phyloP scores from a whole-genome alignment of 2,113 vertebrate genomes.

The Hemicordylus capensis region DNA sequence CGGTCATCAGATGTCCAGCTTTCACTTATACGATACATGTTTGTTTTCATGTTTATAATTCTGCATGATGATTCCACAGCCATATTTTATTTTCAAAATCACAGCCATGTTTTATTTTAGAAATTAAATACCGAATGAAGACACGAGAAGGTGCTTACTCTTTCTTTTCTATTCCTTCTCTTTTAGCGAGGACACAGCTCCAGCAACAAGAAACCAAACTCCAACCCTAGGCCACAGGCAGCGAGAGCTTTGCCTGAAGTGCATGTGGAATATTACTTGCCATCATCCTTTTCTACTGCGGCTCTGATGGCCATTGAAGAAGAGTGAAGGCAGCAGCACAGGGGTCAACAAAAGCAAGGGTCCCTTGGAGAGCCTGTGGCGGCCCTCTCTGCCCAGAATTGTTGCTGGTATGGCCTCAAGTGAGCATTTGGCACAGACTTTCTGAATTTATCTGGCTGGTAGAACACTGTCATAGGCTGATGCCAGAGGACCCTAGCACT shows the following conservation, averaged over 20 bases:
- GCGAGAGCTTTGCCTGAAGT: background rate
- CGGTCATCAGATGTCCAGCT: too few relatives aligned
- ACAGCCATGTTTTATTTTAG: background rate
- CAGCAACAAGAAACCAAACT: background rate
- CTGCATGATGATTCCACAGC: background rate
- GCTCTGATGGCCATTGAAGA: background rate
- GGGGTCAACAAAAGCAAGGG: accelerated
- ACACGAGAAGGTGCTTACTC: background rate
- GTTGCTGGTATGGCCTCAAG: background rate
- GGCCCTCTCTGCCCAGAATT: background rate
- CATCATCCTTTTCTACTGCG: background rate
- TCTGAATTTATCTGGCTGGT: background rate
- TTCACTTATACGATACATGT: too few relatives aligned
- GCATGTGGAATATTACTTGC: background rate
- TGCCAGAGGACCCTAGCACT: background rate
- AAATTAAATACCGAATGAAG: background rate
- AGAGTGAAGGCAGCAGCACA: background rate
- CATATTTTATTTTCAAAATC: too few relatives aligned
- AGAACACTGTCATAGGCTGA: background rate
- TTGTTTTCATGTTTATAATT: too few relatives aligned
- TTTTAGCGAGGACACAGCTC: background rate
- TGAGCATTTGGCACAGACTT: background rate
- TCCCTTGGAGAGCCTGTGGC: background rate
- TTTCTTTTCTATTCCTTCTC: background rate
- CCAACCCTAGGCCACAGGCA: background rate